Conservation (phyloP, 2,113 vertebrate genomes). For the Oxyura jamaicensis region DNA sequence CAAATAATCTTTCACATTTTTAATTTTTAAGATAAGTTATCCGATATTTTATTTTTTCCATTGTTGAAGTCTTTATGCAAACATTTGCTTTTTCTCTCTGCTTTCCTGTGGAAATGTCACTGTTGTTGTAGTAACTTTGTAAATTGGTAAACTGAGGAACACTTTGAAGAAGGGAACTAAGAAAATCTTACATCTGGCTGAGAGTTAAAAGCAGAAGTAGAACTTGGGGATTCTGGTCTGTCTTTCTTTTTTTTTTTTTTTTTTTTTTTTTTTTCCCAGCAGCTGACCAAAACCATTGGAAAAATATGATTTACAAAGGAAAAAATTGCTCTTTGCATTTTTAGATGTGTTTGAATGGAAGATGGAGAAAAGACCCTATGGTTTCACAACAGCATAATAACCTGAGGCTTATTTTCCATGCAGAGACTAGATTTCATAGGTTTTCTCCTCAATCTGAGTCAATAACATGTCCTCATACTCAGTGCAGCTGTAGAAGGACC, state of each 20-base stretch:
- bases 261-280: not conserved
- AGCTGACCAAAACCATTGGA: not conserved
- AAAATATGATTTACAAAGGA: not conserved
- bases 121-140: not conserved
- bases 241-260: not conserved
- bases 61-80: not conserved
- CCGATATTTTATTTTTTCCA: not conserved
- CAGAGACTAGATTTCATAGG: not conserved
- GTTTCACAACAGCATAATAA: not conserved
- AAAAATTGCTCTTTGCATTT: not conserved
- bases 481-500: not conserved
- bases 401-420: not conserved
- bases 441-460: not conserved
- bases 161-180: not conserved
- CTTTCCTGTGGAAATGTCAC: not conserved
- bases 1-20: conserved; percentile 21
- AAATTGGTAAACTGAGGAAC: conserved; percentile 47
- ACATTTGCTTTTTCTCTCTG: not conserved
- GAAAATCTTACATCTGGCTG: not conserved
- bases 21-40: conserved; percentile 34
- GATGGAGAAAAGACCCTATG: not conserved
- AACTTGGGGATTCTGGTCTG: not conserved
- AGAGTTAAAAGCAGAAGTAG: not conserved
- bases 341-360: not conserved
- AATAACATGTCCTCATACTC: not conserved